Evolutionary conservation across 2,888 invertebrate species (phyloP), one percentile per base, ranked within the genome.

Genomic region (Endotricha flammealis): DNA sequence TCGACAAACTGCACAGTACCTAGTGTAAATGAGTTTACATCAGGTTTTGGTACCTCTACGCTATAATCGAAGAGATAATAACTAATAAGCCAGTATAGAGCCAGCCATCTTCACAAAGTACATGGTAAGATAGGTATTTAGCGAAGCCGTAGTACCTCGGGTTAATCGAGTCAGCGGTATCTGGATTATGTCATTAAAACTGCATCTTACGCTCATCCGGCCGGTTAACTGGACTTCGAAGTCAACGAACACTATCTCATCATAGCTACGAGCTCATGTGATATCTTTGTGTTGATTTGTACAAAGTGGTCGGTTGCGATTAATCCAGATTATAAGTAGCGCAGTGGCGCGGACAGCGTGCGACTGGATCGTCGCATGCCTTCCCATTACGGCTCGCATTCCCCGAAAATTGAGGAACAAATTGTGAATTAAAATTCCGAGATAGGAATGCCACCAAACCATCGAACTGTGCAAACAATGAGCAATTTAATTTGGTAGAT

Each of bases 101-200:
- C 49, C 46, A 41, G 48, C 52, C 46, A 48, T 57, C 52, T 56
- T 53, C 55, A 62, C 56, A 51, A 40, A 54, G 50, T 54, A 51
- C 58, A 56, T 66, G 64, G 64, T 64, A 70, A 71, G 65, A 74
- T 71, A 66, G 71, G 69, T 69, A 68, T 71, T 72, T 70, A 73
- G 62, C 51, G 55, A 51, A 53, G 50, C 52, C 57, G 44, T 56
- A 63, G 68, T 68, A 75, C 75, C 72, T 42, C 50, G 49, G 66
- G 67, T 69, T 81, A 79, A 82, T 80, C 65, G 73, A 80, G 70
- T 72, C 73, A 73, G 73, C 77, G 72, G 73, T 79, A 78, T 74
- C 70, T 64, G 68, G 68, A 81, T 81, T 79, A 79, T 73, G 70
- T 74, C 79, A 82, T 83, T 80, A 83, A 80, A 81, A 74, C 74